Base-by-base conservation (phyloP, 2,888 invertebrate species). In the Troides oblongomaculatus region DNA sequence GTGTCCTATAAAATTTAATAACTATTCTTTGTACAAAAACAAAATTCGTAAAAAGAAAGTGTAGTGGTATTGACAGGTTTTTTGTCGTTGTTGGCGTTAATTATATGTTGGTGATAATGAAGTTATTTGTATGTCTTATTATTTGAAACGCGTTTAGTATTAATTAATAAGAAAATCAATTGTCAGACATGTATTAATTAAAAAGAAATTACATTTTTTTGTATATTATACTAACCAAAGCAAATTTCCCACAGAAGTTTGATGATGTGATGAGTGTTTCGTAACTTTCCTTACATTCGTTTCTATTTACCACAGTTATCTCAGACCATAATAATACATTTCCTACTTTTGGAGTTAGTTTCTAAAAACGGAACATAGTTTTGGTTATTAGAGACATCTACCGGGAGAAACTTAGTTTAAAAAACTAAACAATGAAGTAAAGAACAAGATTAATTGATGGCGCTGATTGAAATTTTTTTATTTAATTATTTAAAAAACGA, bases 161-260 rank as follows among this genome's bases (percentile, higher is more conserved):
- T 4, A 30, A 3, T 30, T 30, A 3, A 30, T 30, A 1, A 43
- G 12, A 8, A 8, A 43, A 46, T 14, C 43, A 46, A 46, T 46
- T 14, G 14, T 46, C 30, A 0, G 30, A 14, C 2, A 2, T 39
- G 39, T 46, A 14, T 46, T 46, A 46, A 14, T 58, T 23, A 14
- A 23, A 23, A 23, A 3, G 7, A 12, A 10, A 23, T 25, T n/a
- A 53, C 18, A 7, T 18, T 53, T 53, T 53, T 53, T 3, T 23
- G 10, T 17, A 30, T 5, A 1, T 17, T 7, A 36, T 72, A 81
- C 86, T 83, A 72, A 88, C 87, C 3, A 75, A 58, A 50, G 73
- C 66, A 72, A 82, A 88, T 76, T 72, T 79, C 21, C 78, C 89
- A 73, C 90, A 90, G 74, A 79, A 90, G 71, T 85, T 88, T 1